A percentile compares a stretch with the other conserved stretches of the same genome.
These are phyloP conservation scores for Antennarius striatus DNA, from an alignment of 2,113 vertebrate genomes.

Conservation along the genomic window DNA sequence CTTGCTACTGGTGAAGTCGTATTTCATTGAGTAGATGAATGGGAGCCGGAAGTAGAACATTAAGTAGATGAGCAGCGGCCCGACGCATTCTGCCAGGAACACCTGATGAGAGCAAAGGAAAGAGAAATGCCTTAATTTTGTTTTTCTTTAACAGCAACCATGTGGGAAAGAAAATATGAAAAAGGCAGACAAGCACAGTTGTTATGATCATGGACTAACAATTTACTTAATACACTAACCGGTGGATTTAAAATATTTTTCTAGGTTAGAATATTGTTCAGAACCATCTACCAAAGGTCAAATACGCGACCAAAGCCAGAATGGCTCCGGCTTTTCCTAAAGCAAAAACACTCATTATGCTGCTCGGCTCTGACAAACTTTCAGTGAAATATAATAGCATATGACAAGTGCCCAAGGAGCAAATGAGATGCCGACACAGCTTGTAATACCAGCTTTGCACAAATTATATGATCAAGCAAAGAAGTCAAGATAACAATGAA, in stretches of 20 bases:
- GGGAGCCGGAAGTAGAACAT: conserved; percentile 92
- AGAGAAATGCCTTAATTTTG: not conserved
- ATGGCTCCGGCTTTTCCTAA: conserved; percentile 5
- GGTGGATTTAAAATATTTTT: no score
- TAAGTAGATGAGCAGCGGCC: conserved; percentile 89
- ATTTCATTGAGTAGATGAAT: conserved; percentile 88
- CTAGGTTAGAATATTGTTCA: no score
- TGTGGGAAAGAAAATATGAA: not conserved
- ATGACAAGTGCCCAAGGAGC: conserved; percentile 13
- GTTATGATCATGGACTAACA: no score
- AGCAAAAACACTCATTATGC: not conserved
- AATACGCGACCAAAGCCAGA: not conserved
- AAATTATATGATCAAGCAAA: conserved; percentile 33
- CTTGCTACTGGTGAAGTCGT: conserved; percentile 89
- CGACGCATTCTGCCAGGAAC: conserved; percentile 88
- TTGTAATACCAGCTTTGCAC: conserved; percentile 41
- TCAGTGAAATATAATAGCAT: conserved; percentile 11
- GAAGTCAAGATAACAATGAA: conserved; percentile 49
- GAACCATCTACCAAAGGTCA: no score
- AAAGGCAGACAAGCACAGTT: not conserved
- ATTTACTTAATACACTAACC: no score
- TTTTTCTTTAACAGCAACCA: not conserved
- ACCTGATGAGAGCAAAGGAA: conserved; percentile 75
- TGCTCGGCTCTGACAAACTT: conserved; percentile 4
- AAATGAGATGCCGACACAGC: conserved; percentile 20